Base-by-base conservation (phyloP, 1,140 invertebrate species). In the Atta texana region DNA sequence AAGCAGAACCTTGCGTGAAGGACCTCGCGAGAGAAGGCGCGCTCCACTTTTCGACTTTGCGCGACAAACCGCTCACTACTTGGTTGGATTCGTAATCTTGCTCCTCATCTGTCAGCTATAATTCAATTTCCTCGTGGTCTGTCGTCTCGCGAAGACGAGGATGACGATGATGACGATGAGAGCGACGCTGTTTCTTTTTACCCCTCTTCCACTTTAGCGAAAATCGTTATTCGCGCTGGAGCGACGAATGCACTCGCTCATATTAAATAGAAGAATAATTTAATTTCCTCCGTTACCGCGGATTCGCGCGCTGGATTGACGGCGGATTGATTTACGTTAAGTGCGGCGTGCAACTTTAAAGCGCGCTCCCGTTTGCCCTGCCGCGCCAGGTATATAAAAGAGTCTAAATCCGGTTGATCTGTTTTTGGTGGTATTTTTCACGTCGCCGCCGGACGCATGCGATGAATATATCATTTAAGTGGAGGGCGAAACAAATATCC, bases 1-100 rank as follows among this genome's bases (percentile, higher is more conserved):
- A 92, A 92, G 90, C 92, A 89, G 86, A 84, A n/a, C 16, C 49
- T 93, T 8, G 88, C 91, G 90, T 91, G 93, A 93, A 78, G 85
- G 91, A 92, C 89, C 89, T 21, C 18, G 63, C 61, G 90, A 92
- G 92, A 21, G 91, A 91, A 92, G 87, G 89, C 69, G 85, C 90
- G 90, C 68, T 89, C 88, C 86, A 88, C 84, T 91, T 91, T 91
- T 81, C 82, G 77, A 84, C 63, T 57, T 51, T 21, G 24, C 55
- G 49, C 61, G 72, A 78, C 44, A 55, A 85, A 21, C 49, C 39
- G 24, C 49, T 39, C 7, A n/a, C 69, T 44, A 49, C n/a, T 63
- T 51, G 71, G n/a, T 16, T 64, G 51, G 8, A 1, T 49, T 21
- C 49, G 44, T 61, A 92, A 93, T 92, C 90, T 74, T 21, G 24